phyloP scores from a whole-genome alignment of 2,888 invertebrate genomes.

The Chrysolina oricalcia region DNA sequence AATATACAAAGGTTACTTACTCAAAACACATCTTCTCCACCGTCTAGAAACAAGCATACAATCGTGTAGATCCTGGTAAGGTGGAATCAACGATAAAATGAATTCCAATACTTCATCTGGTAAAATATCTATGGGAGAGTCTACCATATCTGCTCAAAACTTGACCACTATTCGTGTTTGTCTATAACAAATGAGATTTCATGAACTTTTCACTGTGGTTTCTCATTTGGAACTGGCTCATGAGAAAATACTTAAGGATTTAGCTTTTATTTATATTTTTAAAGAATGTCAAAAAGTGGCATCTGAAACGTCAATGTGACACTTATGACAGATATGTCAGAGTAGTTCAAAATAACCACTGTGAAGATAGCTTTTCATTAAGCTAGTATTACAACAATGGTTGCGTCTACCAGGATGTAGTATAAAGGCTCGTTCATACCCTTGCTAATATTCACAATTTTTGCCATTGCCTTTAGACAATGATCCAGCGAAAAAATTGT shows the following conservation, averaged over 20 bases:
- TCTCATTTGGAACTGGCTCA: constrained; percentile 35
- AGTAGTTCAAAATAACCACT: neutral
- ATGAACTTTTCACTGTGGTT: constrained; percentile 24
- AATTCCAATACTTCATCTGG: constrained; percentile 96
- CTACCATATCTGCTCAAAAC: constrained; percentile 40
- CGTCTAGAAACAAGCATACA: constrained; percentile 90
- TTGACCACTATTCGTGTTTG: constrained; percentile 7
- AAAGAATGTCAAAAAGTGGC: constrained; percentile 19
- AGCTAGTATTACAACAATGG: too few species aligned
- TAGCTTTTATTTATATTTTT: constrained; percentile 38
- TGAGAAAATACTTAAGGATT: constrained; percentile 31
- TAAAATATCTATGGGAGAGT: constrained; percentile 77
- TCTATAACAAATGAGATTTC: neutral
- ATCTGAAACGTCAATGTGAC: neutral
- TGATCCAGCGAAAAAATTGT: too few species aligned
- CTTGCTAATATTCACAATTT: too few species aligned
- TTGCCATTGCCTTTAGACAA: too few species aligned
- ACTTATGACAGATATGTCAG: neutral
- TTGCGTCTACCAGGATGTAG: too few species aligned
- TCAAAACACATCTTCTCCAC: constrained; percentile 89
- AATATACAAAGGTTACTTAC: constrained; percentile 74
- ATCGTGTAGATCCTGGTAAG: constrained; percentile 91
- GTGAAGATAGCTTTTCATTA: neutral
- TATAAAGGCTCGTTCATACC: too few species aligned
- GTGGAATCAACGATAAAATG: constrained; percentile 90